These are phyloP conservation scores for Physocephala rufipes DNA, from an alignment of 2,888 invertebrate genomes.

Conservation along the genomic window DNA sequence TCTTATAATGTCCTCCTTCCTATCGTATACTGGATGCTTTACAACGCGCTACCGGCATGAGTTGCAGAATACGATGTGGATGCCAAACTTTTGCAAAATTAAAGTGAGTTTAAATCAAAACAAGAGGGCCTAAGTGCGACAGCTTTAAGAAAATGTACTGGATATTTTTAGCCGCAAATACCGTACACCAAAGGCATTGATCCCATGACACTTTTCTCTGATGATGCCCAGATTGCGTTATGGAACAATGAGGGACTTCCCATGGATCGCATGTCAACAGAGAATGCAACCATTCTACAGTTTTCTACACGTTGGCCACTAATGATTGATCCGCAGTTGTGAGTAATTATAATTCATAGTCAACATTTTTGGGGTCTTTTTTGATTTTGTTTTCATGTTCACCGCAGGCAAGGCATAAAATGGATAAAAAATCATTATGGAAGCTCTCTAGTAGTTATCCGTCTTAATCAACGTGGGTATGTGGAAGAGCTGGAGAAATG, in stretches of 20 bases:
- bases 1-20: constrained; percentile 88
- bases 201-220: constrained; percentile 83
- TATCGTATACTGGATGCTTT: constrained; percentile 96
- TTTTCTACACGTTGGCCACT: constrained; percentile 94
- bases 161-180: constrained; percentile 71
- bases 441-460: constrained; percentile 75
- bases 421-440: constrained; percentile 94
- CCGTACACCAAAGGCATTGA: constrained; percentile 84
- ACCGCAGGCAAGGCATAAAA: constrained; percentile 81
- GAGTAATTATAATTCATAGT: constrained; percentile 49
- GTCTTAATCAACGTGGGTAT: constrained; percentile 84
- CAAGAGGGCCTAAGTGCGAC: too few species aligned
- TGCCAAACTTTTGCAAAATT: constrained; percentile 78
- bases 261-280: constrained; percentile 92
- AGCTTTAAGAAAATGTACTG: neutral
- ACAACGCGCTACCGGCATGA: constrained; percentile 84
- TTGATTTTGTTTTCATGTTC: neutral
- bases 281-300: constrained; percentile 92
- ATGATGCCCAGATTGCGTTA: constrained; percentile 89
- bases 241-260: constrained; percentile 97
- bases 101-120: constrained; percentile 66
- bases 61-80: constrained; percentile 82
- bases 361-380: too few species aligned
- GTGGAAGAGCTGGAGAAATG: constrained; percentile 83
- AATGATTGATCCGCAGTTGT: constrained; percentile 93